Conservation (phyloP, 1,140 invertebrate genomes). For the Daktulosphaira vitifoliae region DNA sequence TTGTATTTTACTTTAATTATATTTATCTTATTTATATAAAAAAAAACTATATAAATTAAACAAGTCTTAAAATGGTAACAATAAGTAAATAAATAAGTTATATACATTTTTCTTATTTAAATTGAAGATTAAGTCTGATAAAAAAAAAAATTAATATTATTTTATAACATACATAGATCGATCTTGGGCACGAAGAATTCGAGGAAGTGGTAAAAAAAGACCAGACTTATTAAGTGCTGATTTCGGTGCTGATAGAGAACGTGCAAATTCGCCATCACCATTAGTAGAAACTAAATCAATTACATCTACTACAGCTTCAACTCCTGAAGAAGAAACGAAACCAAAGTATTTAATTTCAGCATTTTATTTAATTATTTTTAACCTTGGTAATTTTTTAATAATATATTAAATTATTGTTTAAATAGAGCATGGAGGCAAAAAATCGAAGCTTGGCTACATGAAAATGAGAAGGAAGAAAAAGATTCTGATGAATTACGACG, state of each 20-base stretch:
- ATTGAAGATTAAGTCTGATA: no score
- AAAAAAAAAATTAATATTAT: no score
- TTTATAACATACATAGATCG: conserved; percentile 56
- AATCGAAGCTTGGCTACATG: conserved; percentile 82
- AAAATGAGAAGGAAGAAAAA: conserved; percentile 74
- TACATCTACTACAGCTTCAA: conserved; percentile 42
- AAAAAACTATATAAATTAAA: no score
- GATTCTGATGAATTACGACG: conserved; percentile 55
- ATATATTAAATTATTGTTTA: not conserved
- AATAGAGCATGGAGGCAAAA: conserved; percentile 71
- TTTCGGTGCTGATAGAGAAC: conserved; percentile 59
- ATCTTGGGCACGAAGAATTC: conserved; percentile 72
- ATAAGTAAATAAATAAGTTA: no score
- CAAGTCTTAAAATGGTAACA: no score
- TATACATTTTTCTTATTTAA: no score
- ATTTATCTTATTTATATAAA: no score
- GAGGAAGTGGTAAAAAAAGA: conserved; percentile 55
- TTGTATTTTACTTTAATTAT: no score
- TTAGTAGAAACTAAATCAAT: conserved; percentile 49
- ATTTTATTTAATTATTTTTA: conserved; percentile 37
- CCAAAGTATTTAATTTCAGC: conserved; percentile 42
- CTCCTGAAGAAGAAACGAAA: conserved; percentile 45
- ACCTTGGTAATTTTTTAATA: not conserved
- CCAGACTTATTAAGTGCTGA: conserved; percentile 61
- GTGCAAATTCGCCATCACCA: conserved; percentile 62